Base-by-base conservation (phyloP, 1,140 invertebrate genomes). In the Dufourea novaeangliae region DNA sequence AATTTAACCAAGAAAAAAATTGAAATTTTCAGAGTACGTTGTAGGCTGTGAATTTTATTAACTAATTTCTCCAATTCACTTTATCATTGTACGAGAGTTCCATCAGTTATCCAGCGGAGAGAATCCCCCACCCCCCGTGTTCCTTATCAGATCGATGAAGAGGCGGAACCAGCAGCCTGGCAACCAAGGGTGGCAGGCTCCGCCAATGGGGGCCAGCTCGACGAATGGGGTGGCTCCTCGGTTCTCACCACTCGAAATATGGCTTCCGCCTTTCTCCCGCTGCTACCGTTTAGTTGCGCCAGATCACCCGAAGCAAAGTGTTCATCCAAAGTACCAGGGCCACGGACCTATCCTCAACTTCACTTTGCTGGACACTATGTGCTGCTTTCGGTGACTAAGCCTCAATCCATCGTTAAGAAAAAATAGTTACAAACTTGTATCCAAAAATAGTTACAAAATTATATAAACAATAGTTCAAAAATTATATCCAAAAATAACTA, bases 71-170 rank as follows among this genome's bases (percentile, higher is more conserved):
- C 10, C 1, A 22, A 56, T 20, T 44, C 37, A 12, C 32, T 7
- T 52, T 29, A 63, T 39, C 27, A 29, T n/a, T 8, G 6, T 2
- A n/a, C 34, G 46, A 69, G 8, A 25, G 46, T 44, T 67, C 37
- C 27, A 6, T 27, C 1, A 11, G 34, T 34, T 72, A 63, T 75
- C 66, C 27, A 22, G 1, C 10, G 74, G 46, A 63, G 41, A 22
- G 68, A 76, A 57, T n/a, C n/a, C n/a, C n/a, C n/a, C n/a, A n/a
- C n/a, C 17, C 61, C 54, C 74, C 5, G 29, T 66, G 68, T 76
- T 79, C 75, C 82, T 86, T 87, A 85, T 86, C 82, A 86, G 88
- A 91, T 91, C 90, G 83, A 91, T 91, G 90, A 90, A 88, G 83
- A 90, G 90, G 90, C 90, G 90, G 83, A 70, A 72, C 89, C 71